A percentile compares a stretch with the other conserved stretches of the same genome.
Conservation (phyloP, 2,888 invertebrate genomes). For the Sepioteuthis lessoniana region DNA sequence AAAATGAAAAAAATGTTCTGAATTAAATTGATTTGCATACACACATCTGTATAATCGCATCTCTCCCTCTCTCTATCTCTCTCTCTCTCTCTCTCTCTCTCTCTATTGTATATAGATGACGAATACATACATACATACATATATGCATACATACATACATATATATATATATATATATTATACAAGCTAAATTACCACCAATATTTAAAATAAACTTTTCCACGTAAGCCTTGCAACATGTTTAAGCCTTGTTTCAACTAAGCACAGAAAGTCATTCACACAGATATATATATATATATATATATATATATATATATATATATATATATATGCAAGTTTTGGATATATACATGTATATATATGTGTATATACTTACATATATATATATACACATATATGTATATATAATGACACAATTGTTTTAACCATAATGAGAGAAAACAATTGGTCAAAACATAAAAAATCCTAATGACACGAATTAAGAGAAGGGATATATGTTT, state of each 20-base stretch:
- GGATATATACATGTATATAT: background rate
- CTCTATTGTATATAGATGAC: background rate
- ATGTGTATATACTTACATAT: conserved; percentile 24
- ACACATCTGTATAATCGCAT: conserved; percentile 4
- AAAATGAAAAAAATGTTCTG: background rate
- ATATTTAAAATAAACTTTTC: background rate
- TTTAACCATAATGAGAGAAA: background rate
- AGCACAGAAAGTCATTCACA: background rate
- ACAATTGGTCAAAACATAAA: background rate
- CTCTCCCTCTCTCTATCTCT: background rate
- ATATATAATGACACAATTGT: conserved; percentile 25
- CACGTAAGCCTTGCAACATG: background rate
- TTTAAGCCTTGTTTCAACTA: background rate
- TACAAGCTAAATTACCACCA: background rate
- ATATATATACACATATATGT: conserved; percentile 37
- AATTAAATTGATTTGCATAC: background rate
- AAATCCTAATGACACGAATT: background rate
- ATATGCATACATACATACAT: background rate
- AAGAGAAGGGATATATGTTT: background rate
- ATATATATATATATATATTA: background rate
- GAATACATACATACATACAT: background rate
- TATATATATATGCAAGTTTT: background rate
- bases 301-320: background rate
- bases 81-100: background rate
- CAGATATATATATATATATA: conserved; percentile 23